Conservation (phyloP, 1,140 invertebrate genomes). For the Uloborus diversus region DNA sequence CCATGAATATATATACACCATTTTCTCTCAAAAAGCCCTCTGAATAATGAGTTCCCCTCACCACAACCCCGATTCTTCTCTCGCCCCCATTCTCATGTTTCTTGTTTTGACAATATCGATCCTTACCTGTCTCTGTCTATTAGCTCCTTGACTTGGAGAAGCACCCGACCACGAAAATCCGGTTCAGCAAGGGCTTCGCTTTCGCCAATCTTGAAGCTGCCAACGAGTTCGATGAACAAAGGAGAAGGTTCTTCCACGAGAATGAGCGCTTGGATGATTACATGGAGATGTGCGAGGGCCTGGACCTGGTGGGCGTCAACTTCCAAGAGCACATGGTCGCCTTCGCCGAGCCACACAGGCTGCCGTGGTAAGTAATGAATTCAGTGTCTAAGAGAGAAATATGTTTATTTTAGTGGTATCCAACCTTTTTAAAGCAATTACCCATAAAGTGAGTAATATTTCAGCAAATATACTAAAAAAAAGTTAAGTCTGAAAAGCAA, state of each 20-base stretch:
- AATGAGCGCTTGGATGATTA: slow-evolving; percentile 85
- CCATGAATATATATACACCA: too few relatives aligned
- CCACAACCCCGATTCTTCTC: background rate
- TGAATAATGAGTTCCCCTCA: too few relatives aligned
- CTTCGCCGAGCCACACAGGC: slow-evolving; percentile 73
- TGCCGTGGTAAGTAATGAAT: slow-evolving; percentile 56
- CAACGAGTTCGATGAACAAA: slow-evolving; percentile 83
- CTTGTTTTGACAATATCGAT: background rate
- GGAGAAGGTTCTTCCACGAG: slow-evolving; percentile 80
- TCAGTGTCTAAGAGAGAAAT: too few relatives aligned
- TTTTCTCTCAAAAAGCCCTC: too few relatives aligned
- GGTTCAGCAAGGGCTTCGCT: slow-evolving; percentile 61
- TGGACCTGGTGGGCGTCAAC: slow-evolving; percentile 80
- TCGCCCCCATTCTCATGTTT: background rate
- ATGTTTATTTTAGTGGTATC: too few relatives aligned
- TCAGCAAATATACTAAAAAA: too few relatives aligned
- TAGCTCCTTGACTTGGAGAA: slow-evolving; percentile 71
- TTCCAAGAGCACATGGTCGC: slow-evolving; percentile 78
- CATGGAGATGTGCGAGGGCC: slow-evolving; percentile 87
- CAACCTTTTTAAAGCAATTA: too few relatives aligned
- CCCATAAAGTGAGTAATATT: too few relatives aligned
- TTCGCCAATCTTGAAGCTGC: slow-evolving; percentile 61
- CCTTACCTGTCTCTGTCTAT: background rate
- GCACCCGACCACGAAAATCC: slow-evolving; percentile 59
- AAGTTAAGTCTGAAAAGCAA: too few relatives aligned